phyloP scores from a whole-genome alignment of 2,888 invertebrate genomes.

The Fragum fragum region DNA sequence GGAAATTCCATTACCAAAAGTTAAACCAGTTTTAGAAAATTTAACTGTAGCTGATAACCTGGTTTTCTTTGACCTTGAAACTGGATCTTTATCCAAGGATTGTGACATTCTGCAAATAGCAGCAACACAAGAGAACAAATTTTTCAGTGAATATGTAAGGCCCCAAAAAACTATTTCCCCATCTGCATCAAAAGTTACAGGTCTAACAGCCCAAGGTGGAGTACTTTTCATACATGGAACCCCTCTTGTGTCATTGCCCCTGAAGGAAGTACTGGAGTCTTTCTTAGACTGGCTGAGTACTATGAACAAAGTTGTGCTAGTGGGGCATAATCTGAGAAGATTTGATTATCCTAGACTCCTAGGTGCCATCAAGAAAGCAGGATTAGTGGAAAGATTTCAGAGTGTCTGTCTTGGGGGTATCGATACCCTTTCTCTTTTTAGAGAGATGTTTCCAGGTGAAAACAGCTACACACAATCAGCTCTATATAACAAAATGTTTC shows the following conservation, averaged over 20 bases:
- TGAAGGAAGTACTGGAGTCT: conserved; percentile 9
- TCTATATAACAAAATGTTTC: conserved; percentile 15
- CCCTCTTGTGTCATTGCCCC: conserved; percentile 29
- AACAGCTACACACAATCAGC: conserved; percentile 32
- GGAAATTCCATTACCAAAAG: conserved; percentile 3
- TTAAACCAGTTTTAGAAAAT: neutral
- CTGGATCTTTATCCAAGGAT: conserved; percentile 32
- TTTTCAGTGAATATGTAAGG: conserved; percentile 37
- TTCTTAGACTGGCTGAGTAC: conserved; percentile 22
- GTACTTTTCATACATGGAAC: conserved; percentile 33
- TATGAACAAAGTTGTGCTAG: conserved; percentile 11
- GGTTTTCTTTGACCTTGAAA: conserved; percentile 52
- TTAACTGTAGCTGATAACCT: neutral
- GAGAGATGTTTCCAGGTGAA: conserved; percentile 22
- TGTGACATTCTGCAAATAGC: conserved; percentile 51
- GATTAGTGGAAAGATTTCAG: conserved; percentile 21
- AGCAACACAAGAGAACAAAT: conserved; percentile 23
- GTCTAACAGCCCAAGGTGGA: conserved; percentile 35
- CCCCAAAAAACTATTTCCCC: conserved; percentile 37
- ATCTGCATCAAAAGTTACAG: conserved; percentile 42
- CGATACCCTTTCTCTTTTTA: conserved; percentile 39
- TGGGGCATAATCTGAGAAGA: conserved; percentile 45
- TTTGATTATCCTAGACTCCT: conserved; percentile 49
- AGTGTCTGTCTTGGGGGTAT: conserved; percentile 19
- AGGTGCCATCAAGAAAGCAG: neutral